Conservation (phyloP, 2,888 invertebrate genomes). For the Ecliptopera silaceata region DNA sequence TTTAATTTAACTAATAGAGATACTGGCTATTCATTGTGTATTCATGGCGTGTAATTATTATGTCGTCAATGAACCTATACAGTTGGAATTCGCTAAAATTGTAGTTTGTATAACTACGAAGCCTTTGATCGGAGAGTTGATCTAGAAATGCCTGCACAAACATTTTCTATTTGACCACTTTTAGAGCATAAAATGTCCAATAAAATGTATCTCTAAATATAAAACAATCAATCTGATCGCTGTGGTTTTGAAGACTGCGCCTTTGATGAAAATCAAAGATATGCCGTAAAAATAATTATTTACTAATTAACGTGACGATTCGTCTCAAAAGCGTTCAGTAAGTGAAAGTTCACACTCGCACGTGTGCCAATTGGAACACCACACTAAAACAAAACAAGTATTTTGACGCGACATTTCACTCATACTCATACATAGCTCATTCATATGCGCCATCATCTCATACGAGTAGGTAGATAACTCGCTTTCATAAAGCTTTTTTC, state of each 20-base stretch:
- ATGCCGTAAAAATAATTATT: conserved; percentile 56
- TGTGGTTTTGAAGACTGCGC: not conserved
- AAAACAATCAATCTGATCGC: not conserved
- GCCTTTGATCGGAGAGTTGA: too few species aligned
- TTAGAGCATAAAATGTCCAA: too few species aligned
- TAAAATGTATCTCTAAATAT: too few species aligned
- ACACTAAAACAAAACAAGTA: conserved; percentile 48
- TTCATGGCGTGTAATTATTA: conserved; percentile 30
- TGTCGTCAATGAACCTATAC: conserved; percentile 31
- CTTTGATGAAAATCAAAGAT: conserved; percentile 29
- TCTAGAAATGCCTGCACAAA: too few species aligned
- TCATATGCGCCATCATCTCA: conserved; percentile 31
- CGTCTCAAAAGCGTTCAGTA: conserved; percentile 63
- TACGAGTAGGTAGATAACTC: conserved; percentile 2
- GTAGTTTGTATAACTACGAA: too few species aligned
- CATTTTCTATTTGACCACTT: too few species aligned
- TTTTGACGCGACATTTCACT: conserved; percentile 57
- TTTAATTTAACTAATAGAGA: conserved; percentile 11
- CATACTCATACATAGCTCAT: conserved; percentile 45
- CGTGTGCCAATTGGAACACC: conserved; percentile 54
- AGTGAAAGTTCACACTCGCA: conserved; percentile 72
- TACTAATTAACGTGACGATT: conserved; percentile 62
- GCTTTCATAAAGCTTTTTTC: conserved; percentile 1
- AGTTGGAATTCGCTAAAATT: not conserved
- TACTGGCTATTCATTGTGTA: conserved; percentile 5